Evolutionary conservation across 2,888 invertebrate genomes (phyloP).

Genomic region (Drosophila stalkeri): DNA sequence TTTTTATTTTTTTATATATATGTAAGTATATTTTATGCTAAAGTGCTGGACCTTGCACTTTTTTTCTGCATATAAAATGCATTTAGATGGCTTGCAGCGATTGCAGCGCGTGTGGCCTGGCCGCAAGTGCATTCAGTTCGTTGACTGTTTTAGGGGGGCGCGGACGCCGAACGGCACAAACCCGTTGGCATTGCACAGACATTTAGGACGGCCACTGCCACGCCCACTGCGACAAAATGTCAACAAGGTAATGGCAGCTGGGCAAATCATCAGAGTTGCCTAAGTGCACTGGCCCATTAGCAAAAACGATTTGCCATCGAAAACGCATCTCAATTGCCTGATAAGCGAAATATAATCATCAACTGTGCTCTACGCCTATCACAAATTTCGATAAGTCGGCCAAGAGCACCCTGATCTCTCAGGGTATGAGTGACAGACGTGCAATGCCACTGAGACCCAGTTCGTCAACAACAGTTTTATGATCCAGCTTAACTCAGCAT

Average conservation of each 20-base stretch:
- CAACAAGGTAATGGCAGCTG: slow-evolving; percentile 61
- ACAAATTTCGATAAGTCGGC: slow-evolving; percentile 61
- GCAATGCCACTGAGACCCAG: slow-evolving; percentile 39
- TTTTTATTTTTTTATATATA: no score
- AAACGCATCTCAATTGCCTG: slow-evolving; percentile 56
- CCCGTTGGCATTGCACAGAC: slow-evolving; percentile 64
- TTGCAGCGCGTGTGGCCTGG: slow-evolving; percentile 33
- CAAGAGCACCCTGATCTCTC: slow-evolving; percentile 56
- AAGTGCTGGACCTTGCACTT: slow-evolving; percentile 66
- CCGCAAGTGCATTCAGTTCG: slow-evolving; percentile 56
- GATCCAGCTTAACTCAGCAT: slow-evolving; percentile 16
- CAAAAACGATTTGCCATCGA: slow-evolving; percentile 27
- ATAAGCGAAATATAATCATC: slow-evolving; percentile 50
- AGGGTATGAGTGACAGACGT: slow-evolving; percentile 52
- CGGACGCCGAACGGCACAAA: slow-evolving; percentile 28
- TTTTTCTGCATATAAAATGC: slow-evolving; percentile 11
- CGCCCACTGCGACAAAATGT: slow-evolving; percentile 54
- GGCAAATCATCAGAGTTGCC: slow-evolving; percentile 21
- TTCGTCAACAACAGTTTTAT: slow-evolving; percentile 23
- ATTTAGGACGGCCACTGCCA: slow-evolving; percentile 7
- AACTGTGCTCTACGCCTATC: slow-evolving; percentile 8
- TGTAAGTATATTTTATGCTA: slow-evolving; percentile 40
- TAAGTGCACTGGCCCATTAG: slow-evolving; percentile 65
- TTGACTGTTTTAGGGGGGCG: slow-evolving; percentile 62
- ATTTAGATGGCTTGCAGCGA: neutral